Evolutionary conservation across 2,888 invertebrate species (phyloP), one percentile per base, ranked within the genome.

Genomic region (Heliconius ismenius): DNA sequence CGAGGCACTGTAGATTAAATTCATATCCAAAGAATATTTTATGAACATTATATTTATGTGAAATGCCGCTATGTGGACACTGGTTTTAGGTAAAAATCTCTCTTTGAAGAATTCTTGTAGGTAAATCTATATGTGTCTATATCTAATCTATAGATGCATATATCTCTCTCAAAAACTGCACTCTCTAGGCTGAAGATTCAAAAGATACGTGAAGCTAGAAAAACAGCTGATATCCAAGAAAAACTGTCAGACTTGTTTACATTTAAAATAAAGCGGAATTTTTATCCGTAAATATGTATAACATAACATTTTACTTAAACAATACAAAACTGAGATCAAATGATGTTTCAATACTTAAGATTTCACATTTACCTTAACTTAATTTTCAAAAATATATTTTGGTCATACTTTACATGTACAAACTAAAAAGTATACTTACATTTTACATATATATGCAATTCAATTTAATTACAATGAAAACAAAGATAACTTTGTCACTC

Each of bases 401-500:
- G 21, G 21, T 64, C 0, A 36, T 4, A 65, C 32, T 11, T 36
- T 54, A 26, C 49, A 21, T 28, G 21, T 28, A n/a, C 39, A 32
- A 32, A 32, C 7, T 63, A 73, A 39, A 39, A 11, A 43, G 54
- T 73, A 58, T 49, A 36, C 13, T 7, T 49, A 54, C 49, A 13
- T 4, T 32, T 58, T 10, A 58, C 49, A 60, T 18, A 72, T n/a
- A 60, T 21, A 13, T 58, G 2, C 36, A 73, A 73, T 60, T 11
- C 58, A 73, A 73, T 39, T 73, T 62, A 60, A 39, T 73, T 39
- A 73, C 58, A 32, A 32, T 39, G 21, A 36, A 39, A 73, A 62
- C 58, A 73, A 39, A 62, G 72, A 73, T 62, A 73, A 73, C 62
- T 39, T 58, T 24, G 72, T 73, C 72, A 62, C 72, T 60, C 60